These are phyloP conservation scores for Lepidocyrtinus sp. DNA, from an alignment of 2,888 invertebrate species.

Conservation along the genomic window DNA sequence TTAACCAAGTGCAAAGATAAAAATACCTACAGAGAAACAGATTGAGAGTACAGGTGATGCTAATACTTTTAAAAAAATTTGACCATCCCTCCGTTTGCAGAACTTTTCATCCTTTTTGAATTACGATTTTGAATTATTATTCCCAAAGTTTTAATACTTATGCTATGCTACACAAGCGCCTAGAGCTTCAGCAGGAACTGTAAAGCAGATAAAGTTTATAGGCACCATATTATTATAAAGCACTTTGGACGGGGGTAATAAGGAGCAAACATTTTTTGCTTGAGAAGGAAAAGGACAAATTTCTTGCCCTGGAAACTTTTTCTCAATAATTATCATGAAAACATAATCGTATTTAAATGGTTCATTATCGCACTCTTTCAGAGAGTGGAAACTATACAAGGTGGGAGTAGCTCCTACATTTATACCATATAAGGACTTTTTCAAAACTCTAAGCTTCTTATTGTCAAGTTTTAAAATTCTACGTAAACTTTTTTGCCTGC, in stretches of 20 bases:
- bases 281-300: background rate
- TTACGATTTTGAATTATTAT: constrained; percentile 45
- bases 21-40: too few species aligned
- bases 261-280: background rate
- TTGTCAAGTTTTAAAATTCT: background rate
- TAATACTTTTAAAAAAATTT: background rate
- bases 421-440: background rate
- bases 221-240: background rate
- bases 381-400: background rate
- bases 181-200: background rate
- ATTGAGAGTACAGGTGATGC: background rate
- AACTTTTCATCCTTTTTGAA: constrained; percentile 12
- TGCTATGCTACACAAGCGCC: background rate
- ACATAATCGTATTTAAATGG: constrained; percentile 3
- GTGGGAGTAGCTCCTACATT: too few species aligned
- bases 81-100: background rate
- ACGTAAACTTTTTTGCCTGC: background rate
- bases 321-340: constrained; percentile 11
- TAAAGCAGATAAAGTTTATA: background rate
- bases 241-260: background rate
- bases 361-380: background rate
- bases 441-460: background rate
- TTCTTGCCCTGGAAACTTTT: background rate
- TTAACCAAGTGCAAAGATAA: too few species aligned
- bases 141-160: constrained; percentile 20